phyloP scores from a whole-genome alignment of 2,888 invertebrate genomes.

The Noctua pronuba region DNA sequence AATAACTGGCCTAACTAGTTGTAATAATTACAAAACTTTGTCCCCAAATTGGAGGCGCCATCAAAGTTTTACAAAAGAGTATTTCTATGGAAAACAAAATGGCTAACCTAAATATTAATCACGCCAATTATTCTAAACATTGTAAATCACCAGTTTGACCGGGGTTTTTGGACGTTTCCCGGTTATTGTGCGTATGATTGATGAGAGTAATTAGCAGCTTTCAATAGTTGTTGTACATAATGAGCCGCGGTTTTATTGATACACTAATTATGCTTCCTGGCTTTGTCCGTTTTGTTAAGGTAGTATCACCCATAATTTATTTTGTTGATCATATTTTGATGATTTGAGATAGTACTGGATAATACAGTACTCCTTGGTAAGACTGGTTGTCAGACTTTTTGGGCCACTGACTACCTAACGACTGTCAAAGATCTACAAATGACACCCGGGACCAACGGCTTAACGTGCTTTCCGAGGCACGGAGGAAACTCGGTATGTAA shows the following conservation, averaged over 20 bases:
- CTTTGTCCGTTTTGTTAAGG: constrained; percentile 7
- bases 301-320: neutral
- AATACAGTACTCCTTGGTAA: too few relatives aligned
- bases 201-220: constrained; percentile 62
- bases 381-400: too few relatives aligned
- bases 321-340: too few relatives aligned
- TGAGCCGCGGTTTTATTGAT: constrained; percentile 51
- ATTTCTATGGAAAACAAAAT: constrained; percentile 21
- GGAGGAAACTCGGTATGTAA: too few relatives aligned
- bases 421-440: too few relatives aligned
- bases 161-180: constrained; percentile 53
- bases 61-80: constrained; percentile 27
- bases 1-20: constrained; percentile 7
- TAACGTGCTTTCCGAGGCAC: too few relatives aligned
- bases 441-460: too few relatives aligned
- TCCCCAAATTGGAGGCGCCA: neutral
- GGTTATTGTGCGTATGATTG: constrained; percentile 65
- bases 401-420: too few relatives aligned
- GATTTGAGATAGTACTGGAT: too few relatives aligned
- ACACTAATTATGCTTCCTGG: constrained; percentile 38
- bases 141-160: constrained; percentile 55
- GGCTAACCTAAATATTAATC: constrained; percentile 31
- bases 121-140: constrained; percentile 43
- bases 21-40: constrained; percentile 24
- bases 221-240: constrained; percentile 56